phyloP scores from a whole-genome alignment of 2,888 invertebrate genomes.

The Pocota personata region DNA sequence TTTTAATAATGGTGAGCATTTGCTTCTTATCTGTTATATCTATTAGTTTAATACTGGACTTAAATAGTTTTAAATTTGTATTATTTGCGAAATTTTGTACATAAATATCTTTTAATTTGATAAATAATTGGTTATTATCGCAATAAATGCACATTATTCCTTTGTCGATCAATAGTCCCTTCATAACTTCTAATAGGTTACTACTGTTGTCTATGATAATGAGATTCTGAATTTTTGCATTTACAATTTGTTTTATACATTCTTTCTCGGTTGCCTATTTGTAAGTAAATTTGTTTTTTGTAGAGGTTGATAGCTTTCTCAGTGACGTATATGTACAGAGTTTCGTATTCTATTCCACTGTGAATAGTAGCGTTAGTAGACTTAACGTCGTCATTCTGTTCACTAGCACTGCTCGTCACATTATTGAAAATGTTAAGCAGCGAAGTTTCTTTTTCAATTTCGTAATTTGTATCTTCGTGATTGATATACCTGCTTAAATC shows the following conservation, averaged over 20 bases:
- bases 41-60: neutral
- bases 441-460: neutral
- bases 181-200: conserved; percentile 45
- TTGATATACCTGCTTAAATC: neutral
- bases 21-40: conserved; percentile 35
- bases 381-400: conserved; percentile 16
- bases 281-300: conserved; percentile 39
- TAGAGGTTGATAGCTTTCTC: conserved; percentile 27
- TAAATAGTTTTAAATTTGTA: conserved; percentile 36
- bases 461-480: neutral
- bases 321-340: conserved; percentile 22
- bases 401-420: neutral
- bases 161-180: conserved; percentile 27
- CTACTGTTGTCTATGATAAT: conserved; percentile 1
- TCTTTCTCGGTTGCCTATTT: conserved; percentile 9
- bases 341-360: conserved; percentile 20
- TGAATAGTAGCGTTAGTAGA: conserved; percentile 31
- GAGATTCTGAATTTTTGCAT: conserved; percentile 18
- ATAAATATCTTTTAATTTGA: conserved; percentile 45
- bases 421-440: neutral
- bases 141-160: conserved; percentile 57
- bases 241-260: conserved; percentile 7
- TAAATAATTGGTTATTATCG: conserved; percentile 5
- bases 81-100: conserved; percentile 47
- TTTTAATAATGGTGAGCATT: conserved; percentile 10